These are phyloP conservation scores for Simalia tracyae DNA, from an alignment of 2,797 vertebrate species.

Conservation along the genomic window DNA sequence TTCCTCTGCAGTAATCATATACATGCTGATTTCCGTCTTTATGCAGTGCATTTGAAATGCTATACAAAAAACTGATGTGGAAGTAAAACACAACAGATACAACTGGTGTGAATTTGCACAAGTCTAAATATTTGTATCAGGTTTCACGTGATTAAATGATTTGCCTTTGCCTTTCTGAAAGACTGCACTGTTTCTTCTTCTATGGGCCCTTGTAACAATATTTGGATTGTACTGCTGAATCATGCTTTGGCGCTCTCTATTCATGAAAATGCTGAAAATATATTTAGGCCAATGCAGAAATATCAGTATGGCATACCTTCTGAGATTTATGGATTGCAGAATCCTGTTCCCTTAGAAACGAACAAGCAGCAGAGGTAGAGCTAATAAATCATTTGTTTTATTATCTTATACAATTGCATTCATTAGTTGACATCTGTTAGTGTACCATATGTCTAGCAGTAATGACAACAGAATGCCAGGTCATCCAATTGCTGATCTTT, in stretches of 20 bases:
- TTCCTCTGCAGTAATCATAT: not conserved
- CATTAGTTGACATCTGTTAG: not conserved
- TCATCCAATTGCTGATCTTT: not conserved
- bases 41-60: not conserved
- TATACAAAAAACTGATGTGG: not conserved
- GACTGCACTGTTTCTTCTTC: not conserved
- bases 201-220: not conserved
- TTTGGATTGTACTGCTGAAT: rapidly evolving
- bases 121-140: not conserved
- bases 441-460: not conserved
- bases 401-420: not conserved
- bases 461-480: not conserved
- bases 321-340: not conserved
- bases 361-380: not conserved
- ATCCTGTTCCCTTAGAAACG: not conserved
- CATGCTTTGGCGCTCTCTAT: not conserved
- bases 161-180: not conserved
- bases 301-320: not conserved
- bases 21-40: constrained; percentile 6
- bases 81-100: not conserved
- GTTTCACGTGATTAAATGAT: not conserved
- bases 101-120: not conserved
- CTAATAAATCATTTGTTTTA: not conserved
- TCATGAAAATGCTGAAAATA: not conserved
- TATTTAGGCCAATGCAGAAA: not conserved